Percentiles rank a stretch among this genome's conserved stretches.
phyloP scores from a whole-genome alignment of 2,797 vertebrate species.

The Emydoidea blandingii region DNA sequence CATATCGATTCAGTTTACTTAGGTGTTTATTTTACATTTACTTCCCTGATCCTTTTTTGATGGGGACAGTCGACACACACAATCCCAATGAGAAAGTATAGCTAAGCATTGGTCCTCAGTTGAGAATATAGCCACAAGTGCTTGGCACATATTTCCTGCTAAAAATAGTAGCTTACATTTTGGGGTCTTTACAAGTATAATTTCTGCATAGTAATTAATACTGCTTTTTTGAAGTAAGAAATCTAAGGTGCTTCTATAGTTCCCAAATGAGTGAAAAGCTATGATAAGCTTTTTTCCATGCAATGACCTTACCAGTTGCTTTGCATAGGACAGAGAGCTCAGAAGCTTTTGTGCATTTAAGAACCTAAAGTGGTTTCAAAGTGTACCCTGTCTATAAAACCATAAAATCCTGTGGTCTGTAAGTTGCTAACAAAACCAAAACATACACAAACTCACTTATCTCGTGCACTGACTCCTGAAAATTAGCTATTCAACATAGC shows the following conservation, averaged over 20 bases:
- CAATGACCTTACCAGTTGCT: not conserved
- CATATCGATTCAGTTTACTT: conserved; percentile 26
- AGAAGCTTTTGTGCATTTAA: conserved; percentile 3
- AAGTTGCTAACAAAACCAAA: conserved; percentile 56
- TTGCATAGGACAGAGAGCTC: not conserved
- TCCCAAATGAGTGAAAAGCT: not conserved
- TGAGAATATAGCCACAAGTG: not conserved
- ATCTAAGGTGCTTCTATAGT: not conserved
- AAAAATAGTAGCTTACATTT: not conserved
- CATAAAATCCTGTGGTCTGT: conserved; percentile 62
- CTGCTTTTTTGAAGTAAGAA: conserved; percentile 18
- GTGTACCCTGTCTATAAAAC: conserved; percentile 37
- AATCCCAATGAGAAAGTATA: not conserved
- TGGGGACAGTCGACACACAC: not conserved
- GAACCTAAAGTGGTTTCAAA: conserved; percentile 27
- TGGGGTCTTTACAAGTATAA: not conserved
- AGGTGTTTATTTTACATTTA: conserved; percentile 30
- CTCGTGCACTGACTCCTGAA: conserved; percentile 26
- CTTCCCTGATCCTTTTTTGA: conserved; percentile 5
- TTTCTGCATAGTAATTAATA: not conserved
- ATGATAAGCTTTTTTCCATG: not conserved
- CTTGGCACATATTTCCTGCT: not conserved
- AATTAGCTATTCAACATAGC: not conserved
- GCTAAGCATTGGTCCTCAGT: not conserved
- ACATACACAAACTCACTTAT: not conserved